phyloP scores from a whole-genome alignment of 2,113 vertebrate genomes.

The Rhinichthys klamathensis region DNA sequence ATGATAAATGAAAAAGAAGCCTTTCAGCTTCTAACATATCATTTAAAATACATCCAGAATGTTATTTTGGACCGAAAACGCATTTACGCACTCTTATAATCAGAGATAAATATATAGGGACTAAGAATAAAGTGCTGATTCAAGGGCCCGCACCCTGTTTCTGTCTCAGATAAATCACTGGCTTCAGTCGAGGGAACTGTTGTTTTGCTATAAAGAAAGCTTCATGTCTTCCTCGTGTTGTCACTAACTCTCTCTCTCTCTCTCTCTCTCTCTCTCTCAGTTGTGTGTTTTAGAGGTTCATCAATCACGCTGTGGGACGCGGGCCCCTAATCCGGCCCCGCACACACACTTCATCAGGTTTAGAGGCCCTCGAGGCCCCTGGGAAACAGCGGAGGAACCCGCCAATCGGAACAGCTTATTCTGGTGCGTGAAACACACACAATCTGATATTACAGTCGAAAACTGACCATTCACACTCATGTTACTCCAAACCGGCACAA shows the following conservation, averaged over 20 bases:
- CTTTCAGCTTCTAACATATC: no score
- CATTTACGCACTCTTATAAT: conserved; percentile 13
- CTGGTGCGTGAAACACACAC: neutral
- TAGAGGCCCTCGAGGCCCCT: no score
- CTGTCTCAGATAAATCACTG: conserved; percentile 54
- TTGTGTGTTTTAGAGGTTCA: conserved; percentile 76
- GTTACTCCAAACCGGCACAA: neutral
- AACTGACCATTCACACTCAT: no score
- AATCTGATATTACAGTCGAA: neutral
- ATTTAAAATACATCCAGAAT: conserved; percentile 16
- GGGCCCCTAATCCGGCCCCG: conserved; percentile 79
- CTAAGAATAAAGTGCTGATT: conserved; percentile 47
- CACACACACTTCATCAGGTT: conserved; percentile 78
- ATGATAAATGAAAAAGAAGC: no score
- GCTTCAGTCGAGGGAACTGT: conserved; percentile 57
- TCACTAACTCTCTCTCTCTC: conserved; percentile 26
- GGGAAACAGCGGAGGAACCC: no score
- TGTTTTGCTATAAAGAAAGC: neutral
- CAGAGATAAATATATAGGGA: neutral
- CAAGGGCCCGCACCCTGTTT: neutral
- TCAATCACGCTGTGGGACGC: conserved; percentile 88
- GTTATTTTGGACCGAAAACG: neutral
- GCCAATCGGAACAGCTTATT: neutral
- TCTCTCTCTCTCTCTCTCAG: conserved; percentile 51
- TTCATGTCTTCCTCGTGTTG: conserved; percentile 43